A percentile compares a stretch with the other conserved stretches of the same genome.
phyloP scores from a whole-genome alignment of 2,797 vertebrate species.

The Zalophus californianus region DNA sequence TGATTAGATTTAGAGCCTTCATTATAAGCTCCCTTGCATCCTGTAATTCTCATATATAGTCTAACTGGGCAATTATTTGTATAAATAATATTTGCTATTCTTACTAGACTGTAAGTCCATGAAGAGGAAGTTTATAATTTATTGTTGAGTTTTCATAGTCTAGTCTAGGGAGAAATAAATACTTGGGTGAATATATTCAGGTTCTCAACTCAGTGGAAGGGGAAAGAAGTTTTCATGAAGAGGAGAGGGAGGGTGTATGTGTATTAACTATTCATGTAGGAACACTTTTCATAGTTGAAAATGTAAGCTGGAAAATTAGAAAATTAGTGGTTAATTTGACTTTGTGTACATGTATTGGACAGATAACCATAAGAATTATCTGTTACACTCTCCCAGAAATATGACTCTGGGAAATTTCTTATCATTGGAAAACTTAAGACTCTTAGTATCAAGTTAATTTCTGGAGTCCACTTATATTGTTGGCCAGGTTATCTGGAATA shows the following conservation, averaged over 20 bases:
- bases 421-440: neutral
- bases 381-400: neutral
- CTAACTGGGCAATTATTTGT: neutral
- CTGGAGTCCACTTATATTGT: neutral
- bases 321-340: neutral
- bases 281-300: neutral
- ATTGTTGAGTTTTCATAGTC: neutral
- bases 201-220: neutral
- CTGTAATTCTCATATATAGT: neutral
- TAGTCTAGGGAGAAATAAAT: neutral
- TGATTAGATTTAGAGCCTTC: neutral
- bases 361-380: neutral
- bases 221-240: neutral
- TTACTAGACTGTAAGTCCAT: neutral
- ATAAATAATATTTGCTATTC: neutral
- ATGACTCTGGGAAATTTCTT: neutral
- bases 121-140: slow-evolving; percentile 17
- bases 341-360: neutral
- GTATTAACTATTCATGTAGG: neutral
- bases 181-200: neutral
- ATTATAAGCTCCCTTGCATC: neutral
- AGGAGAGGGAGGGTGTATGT: neutral
- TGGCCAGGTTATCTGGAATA: slow-evolving; percentile 24
- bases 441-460: neutral
- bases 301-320: slow-evolving; percentile 2